A percentile compares a stretch with the other conserved stretches of the same genome.
Conservation (phyloP, 2,888 invertebrate species). For the Drosophila nr. medialis region DNA sequence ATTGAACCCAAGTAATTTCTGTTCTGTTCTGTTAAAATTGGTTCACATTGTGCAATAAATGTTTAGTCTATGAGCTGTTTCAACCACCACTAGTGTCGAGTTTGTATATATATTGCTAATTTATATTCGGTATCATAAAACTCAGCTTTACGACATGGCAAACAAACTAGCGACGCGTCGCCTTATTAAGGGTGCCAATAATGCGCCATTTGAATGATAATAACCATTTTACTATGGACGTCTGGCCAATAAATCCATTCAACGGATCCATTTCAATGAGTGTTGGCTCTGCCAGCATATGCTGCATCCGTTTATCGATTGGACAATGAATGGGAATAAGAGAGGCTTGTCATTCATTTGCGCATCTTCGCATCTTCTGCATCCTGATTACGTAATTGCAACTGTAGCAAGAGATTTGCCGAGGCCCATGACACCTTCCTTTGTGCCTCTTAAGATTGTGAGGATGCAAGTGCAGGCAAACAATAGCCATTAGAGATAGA, state of each 20-base stretch:
- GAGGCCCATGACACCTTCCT: slow-evolving; percentile 42
- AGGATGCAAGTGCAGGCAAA: slow-evolving; percentile 43
- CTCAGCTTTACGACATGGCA: slow-evolving; percentile 62
- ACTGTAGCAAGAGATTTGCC: slow-evolving; percentile 52
- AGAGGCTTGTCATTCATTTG: background rate
- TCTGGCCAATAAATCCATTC: slow-evolving; percentile 65
- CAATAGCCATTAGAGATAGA: slow-evolving; percentile 31
- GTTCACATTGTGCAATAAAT: slow-evolving; percentile 66
- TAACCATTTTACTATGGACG: slow-evolving; percentile 63
- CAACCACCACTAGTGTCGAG: slow-evolving; percentile 35
- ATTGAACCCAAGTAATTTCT: slow-evolving; percentile 50
- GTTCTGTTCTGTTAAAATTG: slow-evolving; percentile 36
- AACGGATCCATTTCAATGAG: slow-evolving; percentile 1
- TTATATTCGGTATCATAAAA: slow-evolving; percentile 47
- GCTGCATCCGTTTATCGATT: slow-evolving; percentile 60
- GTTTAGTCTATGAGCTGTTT: slow-evolving; percentile 51
- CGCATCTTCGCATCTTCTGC: slow-evolving; percentile 12
- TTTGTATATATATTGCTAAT: slow-evolving; percentile 34
- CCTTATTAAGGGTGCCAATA: slow-evolving; percentile 45
- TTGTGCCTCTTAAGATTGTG: slow-evolving; percentile 14
- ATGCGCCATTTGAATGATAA: slow-evolving; percentile 72
- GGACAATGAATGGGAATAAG: slow-evolving; percentile 25
- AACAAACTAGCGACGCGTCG: slow-evolving; percentile 41
- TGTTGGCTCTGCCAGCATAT: slow-evolving; percentile 10
- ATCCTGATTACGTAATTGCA: slow-evolving; percentile 74